Evolutionary conservation across 2,888 invertebrate genomes (phyloP).

Genomic region (Ypsolopha scabrella): DNA sequence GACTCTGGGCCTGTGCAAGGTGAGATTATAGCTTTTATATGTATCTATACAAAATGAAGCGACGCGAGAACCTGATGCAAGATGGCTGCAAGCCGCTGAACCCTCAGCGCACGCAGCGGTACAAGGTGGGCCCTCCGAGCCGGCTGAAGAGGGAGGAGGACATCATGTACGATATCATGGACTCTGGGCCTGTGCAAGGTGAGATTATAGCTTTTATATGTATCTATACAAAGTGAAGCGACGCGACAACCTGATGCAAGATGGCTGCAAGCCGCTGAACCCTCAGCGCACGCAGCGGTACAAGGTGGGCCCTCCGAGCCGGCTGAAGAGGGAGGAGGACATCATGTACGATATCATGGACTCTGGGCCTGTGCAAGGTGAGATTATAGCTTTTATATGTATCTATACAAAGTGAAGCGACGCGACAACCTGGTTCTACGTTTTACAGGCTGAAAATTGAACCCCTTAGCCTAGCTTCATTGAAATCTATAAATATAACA

Average conservation of each 20-base stretch:
- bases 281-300: conserved; percentile 72
- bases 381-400: conserved; percentile 7
- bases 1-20: conserved; percentile 94
- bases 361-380: conserved; percentile 94
- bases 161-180: conserved; percentile 92
- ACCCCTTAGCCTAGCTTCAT: no score
- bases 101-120: conserved; percentile 70
- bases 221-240: conserved; percentile 33
- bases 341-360: conserved; percentile 92
- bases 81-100: conserved; percentile 70
- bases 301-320: conserved; percentile 81
- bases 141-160: conserved; percentile 81
- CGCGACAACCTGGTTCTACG: conserved; percentile 43
- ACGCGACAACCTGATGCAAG: conserved; percentile 45
- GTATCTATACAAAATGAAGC: conserved; percentile 33
- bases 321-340: conserved; percentile 80
- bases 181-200: conserved; percentile 95
- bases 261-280: conserved; percentile 68
- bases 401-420: conserved; percentile 33
- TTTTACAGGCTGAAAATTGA: no score
- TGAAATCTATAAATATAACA: no score
- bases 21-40: conserved; percentile 28
- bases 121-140: conserved; percentile 83
- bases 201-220: conserved; percentile 14
- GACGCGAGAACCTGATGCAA: conserved; percentile 40